Evolutionary conservation across 2,888 invertebrate genomes (phyloP), one percentile per base, ranked within the genome.

Genomic region (Crioceris asparagi): DNA sequence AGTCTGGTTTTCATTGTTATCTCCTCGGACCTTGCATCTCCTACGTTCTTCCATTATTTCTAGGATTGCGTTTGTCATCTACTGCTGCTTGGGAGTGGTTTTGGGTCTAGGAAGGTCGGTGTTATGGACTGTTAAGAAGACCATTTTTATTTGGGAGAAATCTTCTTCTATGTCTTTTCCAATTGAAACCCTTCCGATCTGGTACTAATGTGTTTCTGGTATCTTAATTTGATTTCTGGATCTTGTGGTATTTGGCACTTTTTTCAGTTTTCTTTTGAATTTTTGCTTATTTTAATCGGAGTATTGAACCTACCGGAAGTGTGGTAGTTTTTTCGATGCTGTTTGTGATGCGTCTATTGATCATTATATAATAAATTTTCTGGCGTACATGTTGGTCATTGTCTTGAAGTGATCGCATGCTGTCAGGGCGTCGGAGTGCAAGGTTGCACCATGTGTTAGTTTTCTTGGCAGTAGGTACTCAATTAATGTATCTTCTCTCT

Each of bases 241-340:
- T n/a, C 29, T 8, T 29, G 5, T 5, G 6, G 29, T 6, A 21
- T 21, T 21, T 21, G 21, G 10, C 6, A 21, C 21, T 7, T 21
- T 21, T 21, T 21, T 21, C 21, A 21, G 21, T 7, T 10, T 6
- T 21, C 21, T 10, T 7, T 21, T 21, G 10, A 21, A 21, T 21
- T 6, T 21, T 21, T 10, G 7, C 21, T 21, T 7, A 21, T 10
- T 21, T 21, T 21, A 21, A 10, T 21, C 10, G 21, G 7, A 10
- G 29, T 29, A 6, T 7, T 5, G 11, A 8, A 8, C 29, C 29
- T 29, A 7, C 29, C 5, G 29, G 29, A 8, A 29, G 29, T 29
- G 11, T 11, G 29, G 29, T 29, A 29, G 11, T 29, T 29, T 29
- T 29, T 11, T 29, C 29, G 29, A 29, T 29, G 29, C 14, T 29